phyloP scores from a whole-genome alignment of 2,113 vertebrate genomes.

The Chloropsis cyanopogon region DNA sequence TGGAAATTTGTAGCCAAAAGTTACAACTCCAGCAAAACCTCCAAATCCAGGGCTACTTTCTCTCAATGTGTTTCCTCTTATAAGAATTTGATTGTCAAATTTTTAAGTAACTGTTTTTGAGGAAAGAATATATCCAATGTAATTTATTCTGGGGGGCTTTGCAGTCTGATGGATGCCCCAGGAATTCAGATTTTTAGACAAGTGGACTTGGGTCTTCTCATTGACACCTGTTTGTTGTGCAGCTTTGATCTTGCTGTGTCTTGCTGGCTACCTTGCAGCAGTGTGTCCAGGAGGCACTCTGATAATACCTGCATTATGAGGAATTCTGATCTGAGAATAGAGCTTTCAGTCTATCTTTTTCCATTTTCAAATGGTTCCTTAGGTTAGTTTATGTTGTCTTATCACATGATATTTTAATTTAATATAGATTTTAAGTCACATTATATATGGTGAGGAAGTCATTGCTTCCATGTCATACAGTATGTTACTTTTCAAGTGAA shows the following conservation, averaged over 20 bases:
- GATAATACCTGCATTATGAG: background rate
- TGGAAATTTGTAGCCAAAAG: background rate
- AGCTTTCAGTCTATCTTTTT: background rate
- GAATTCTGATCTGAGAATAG: background rate
- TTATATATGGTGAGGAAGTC: background rate
- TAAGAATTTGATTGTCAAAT: background rate
- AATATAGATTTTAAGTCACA: background rate
- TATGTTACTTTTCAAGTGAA: background rate
- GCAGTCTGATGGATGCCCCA: background rate
- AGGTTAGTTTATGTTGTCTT: background rate
- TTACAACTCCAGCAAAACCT: background rate
- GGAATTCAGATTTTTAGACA: background rate
- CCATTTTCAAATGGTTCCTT: background rate
- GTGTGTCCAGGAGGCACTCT: background rate
- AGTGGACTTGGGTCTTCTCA: background rate
- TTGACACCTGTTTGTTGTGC: background rate
- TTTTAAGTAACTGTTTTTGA: background rate
- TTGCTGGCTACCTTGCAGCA: background rate
- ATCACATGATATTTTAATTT: background rate
- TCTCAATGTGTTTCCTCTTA: background rate
- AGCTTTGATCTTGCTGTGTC: background rate
- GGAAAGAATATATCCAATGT: fast-evolving
- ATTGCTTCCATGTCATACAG: background rate
- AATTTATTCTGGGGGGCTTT: background rate
- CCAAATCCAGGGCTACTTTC: background rate